phyloP scores from a whole-genome alignment of 2,888 invertebrate genomes.

The Fragum whitleyi region DNA sequence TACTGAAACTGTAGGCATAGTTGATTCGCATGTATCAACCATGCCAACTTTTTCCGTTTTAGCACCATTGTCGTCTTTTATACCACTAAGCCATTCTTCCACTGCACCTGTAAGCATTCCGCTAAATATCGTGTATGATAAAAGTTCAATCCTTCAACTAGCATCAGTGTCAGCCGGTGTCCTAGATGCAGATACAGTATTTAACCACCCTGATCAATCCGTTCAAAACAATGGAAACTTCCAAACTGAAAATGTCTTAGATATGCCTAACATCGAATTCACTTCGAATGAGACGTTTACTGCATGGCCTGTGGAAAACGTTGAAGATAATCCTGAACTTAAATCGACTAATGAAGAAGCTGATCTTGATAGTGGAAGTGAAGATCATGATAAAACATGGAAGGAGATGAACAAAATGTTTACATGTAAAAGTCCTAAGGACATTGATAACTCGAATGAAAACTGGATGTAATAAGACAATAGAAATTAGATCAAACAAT shows the following conservation, averaged over 20 bases:
- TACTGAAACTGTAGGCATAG: too few species aligned
- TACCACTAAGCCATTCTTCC: background rate
- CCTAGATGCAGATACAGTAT: background rate
- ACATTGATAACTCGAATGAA: constrained; percentile 1
- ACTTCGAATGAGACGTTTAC: background rate
- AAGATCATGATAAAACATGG: constrained; percentile 4
- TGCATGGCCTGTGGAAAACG: background rate
- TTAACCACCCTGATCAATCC: background rate
- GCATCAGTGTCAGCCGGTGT: constrained; percentile 8
- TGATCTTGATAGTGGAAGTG: background rate
- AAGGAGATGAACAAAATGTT: constrained; percentile 6
- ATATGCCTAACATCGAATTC: background rate
- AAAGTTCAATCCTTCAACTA: constrained; percentile 8
- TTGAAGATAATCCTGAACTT: background rate
- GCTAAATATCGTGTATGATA: constrained; percentile 4
- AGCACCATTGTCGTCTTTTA: background rate
- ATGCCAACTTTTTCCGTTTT: background rate
- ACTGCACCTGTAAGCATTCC: background rate
- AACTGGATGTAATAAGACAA: constrained; percentile 11
- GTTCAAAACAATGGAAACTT: background rate
- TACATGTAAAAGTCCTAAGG: constrained; percentile 17
- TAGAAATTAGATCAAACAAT: too few species aligned
- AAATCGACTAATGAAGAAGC: background rate
- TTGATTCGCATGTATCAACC: too few species aligned
- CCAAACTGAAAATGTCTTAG: background rate